phyloP scores from a whole-genome alignment of 2,113 vertebrate species.

The Dromiciops gliroides region DNA sequence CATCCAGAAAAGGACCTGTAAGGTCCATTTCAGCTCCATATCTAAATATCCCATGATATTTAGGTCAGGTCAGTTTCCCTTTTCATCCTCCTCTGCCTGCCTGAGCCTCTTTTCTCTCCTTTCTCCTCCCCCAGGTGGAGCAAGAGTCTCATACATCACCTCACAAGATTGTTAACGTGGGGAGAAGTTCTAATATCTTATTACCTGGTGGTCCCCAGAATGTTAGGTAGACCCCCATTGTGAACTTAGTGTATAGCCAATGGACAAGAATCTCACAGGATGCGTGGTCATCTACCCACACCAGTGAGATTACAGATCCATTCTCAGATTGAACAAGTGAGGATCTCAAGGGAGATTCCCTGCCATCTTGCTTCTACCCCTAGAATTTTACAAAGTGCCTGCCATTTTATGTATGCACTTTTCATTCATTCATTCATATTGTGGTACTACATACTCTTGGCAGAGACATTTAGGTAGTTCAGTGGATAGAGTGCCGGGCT shows the following conservation, averaged over 20 bases:
- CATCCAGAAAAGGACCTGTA: background rate
- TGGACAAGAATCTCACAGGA: background rate
- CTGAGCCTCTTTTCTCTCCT: background rate
- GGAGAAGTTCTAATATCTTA: background rate
- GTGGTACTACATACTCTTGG: background rate
- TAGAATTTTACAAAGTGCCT: background rate
- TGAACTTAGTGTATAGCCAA: background rate
- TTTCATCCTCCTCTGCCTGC: background rate
- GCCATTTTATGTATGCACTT: background rate
- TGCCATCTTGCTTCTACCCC: background rate
- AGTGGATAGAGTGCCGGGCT: no score
- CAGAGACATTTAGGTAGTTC: background rate
- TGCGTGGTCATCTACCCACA: no score
- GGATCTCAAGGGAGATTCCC: background rate
- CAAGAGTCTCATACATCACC: background rate
- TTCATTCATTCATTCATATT: background rate
- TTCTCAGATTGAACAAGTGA: background rate
- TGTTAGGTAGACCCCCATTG: no score
- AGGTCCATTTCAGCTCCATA: background rate
- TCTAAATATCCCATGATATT: background rate
- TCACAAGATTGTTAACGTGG: background rate
- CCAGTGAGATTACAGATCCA: no score
- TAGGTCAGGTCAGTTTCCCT: background rate
- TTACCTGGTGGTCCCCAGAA: background rate
- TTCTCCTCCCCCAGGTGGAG: background rate